Evolutionary conservation across 2,113 vertebrate genomes (phyloP), one percentile per base, ranked within the genome.

Genomic region (Oophaga pumilio): DNA sequence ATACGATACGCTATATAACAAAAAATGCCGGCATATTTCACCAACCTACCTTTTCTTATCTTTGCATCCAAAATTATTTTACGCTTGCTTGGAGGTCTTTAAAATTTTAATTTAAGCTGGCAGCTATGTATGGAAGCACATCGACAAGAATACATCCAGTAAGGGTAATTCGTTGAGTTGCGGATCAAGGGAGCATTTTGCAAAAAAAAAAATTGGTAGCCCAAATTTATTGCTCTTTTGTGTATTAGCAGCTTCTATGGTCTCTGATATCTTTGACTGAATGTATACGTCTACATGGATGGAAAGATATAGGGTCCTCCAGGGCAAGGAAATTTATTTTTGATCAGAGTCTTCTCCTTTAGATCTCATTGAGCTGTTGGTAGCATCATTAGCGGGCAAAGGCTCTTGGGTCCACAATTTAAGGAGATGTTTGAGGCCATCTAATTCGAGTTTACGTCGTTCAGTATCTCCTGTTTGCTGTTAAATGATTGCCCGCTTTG

Each of bases 1-100:
- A 64, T 82, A 73, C 33, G 28, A 77, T 73, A 83, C 82, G 53
- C 69, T 87, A 76, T 87, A 79, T 69, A 76, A 69, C 26, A 28
- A 69, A 69, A 69, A 11, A 9, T 78, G 76, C 24, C 49, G 24
- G 60, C 76, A 80, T 87, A 80, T 79, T 24, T 53, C 66, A 56
- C 52, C 85, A 56, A 60, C 71, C 26, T 33, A 7, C 28, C 57
- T 24, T 22, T 60, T 43, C 11, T 43, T 56, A 11, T 64, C 14
- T 82, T 82, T 82, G 68, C 68, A 76, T 82, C 43, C 43, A 26
- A 68, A 68, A 43, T 80, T 60, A 53, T 85, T 77, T 50, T 52
- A n/a, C 24, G 81, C 28, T 68, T 83, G 22, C 49, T 74, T 64
- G 74, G 33, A 78, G 73, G 60, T 85, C 24, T 69, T 69, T 17